Percentiles rank a stretch among this genome's conserved stretches.
These are phyloP conservation scores for Calameuta pallipes DNA, from an alignment of 2,888 invertebrate genomes.

Conservation along the genomic window DNA sequence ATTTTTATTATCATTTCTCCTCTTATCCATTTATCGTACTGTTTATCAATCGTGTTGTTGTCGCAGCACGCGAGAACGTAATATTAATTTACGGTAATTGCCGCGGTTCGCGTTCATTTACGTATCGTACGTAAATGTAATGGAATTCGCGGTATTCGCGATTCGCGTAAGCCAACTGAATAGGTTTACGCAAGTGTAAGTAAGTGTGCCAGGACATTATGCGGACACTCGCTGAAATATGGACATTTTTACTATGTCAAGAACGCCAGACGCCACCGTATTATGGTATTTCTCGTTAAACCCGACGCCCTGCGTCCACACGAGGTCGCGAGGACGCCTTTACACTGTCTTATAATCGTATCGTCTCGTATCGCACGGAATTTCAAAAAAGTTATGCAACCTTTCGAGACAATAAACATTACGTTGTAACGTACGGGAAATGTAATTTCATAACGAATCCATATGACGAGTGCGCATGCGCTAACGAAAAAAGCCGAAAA, in stretches of 20 bases:
- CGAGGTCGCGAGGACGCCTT: not conserved
- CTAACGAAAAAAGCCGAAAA: not conserved
- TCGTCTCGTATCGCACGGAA: not conserved
- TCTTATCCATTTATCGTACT: not conserved
- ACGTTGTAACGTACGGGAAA: not conserved
- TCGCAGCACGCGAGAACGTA: not conserved
- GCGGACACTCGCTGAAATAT: not conserved
- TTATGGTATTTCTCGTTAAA: not conserved
- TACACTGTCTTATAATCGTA: not conserved
- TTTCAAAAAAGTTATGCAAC: not conserved
- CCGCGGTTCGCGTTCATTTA: not conserved
- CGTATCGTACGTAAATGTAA: not conserved
- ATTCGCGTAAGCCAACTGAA: not conserved
- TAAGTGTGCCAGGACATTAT: not conserved
- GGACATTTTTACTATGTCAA: not conserved
- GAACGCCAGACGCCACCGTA: not conserved
- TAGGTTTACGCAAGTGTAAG: not conserved
- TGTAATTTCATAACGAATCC: not conserved
- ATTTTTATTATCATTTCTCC: constrained; percentile 2
- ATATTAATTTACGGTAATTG: not conserved
- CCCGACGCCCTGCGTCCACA: not conserved
- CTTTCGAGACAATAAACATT: not conserved
- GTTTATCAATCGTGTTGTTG: not conserved
- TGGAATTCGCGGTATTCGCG: not conserved
- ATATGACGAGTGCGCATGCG: not conserved